Base-by-base conservation (phyloP, 2,113 vertebrate species). In the Actinemys pallida region DNA sequence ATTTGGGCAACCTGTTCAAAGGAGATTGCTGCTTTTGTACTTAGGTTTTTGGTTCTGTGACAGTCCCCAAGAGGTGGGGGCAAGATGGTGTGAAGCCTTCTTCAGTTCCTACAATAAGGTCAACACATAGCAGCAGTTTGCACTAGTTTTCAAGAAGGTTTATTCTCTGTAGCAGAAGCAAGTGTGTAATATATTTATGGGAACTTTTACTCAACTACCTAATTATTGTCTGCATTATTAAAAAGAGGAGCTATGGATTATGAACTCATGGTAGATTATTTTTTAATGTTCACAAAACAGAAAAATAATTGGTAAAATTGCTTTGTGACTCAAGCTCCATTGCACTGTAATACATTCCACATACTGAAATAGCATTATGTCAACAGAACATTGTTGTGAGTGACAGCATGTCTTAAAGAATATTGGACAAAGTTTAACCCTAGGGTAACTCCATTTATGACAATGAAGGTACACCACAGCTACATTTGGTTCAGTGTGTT, bases 231-330 rank as follows among this genome's bases (percentile, higher is more conserved):
- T 80, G 86, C 89, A 94, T 95, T 98, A 95, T 95, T 93, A 93
- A 95, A 95, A 90, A 96, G 75, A 97, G 92, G 95, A 92, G 93
- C 92, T 93, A 94, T 85, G 93, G 96, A 93, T 97, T 97, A 96
- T 93, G 94, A 98, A 97, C 97, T 97, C 97, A 95, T 91, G 94
- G 95, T 91, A 96, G 81, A 96, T 97, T 97, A 95, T 89, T 84
- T 95, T 98, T 95, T 96, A 98, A 97, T 94, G 95, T 91, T 97
- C 89, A 94, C 95, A 59, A 96, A 96, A 98, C 97, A 96, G 91
- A 96, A 94, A 97, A 96, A 96, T 97, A 96, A 95, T 96, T 97
- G 97, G 95, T 95, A 93, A 95, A 96, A 96, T 83, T 96, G 95
- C 93, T 97, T 84, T 98, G 95, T 90, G 93, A 90, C 94, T 91